Percentiles rank a stretch among this genome's conserved stretches.
Evolutionary conservation across 2,113 vertebrate genomes (phyloP).

Genomic region (Festucalex cinctus): DNA sequence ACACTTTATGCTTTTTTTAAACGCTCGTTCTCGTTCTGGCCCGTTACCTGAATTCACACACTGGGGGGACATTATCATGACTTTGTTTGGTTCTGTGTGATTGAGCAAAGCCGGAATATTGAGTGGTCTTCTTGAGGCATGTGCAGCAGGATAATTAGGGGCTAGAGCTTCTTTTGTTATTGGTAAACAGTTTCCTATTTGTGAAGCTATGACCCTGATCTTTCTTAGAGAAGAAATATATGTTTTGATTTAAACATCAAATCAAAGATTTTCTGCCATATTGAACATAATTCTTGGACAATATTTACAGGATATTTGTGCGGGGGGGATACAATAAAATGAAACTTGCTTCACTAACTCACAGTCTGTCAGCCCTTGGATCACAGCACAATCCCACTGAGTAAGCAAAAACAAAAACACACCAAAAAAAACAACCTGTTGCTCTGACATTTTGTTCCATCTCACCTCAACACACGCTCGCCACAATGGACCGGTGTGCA

Average conservation of each 20-base stretch:
- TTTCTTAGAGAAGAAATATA: not conserved
- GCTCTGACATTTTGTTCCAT: slow-evolving; percentile 79
- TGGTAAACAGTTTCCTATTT: not conserved
- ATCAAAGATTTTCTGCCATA: not conserved
- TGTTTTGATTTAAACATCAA: not conserved
- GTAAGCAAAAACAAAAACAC: slow-evolving; percentile 74
- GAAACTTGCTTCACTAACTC: slow-evolving; percentile 28
- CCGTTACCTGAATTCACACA: not conserved
- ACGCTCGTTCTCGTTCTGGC: not conserved
- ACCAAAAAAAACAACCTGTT: slow-evolving; percentile 75
- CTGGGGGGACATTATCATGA: not conserved
- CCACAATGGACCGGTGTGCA: slow-evolving; percentile 72
- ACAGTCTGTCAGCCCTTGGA: slow-evolving; percentile 45
- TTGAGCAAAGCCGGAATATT: slow-evolving; percentile 1
- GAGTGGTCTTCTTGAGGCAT: not conserved
- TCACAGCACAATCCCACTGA: slow-evolving; percentile 66
- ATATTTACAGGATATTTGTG: not conserved
- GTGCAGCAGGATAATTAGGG: not conserved
- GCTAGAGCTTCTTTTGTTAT: not conserved
- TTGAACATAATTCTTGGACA: not conserved
- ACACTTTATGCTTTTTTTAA: not conserved
- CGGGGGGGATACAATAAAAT: not conserved
- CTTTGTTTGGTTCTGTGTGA: slow-evolving; percentile 3
- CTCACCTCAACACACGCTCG: slow-evolving; percentile 71
- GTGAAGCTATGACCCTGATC: not conserved